Evolutionary conservation across 1,140 invertebrate species (phyloP).

Genomic region (Euglossa dilemma): DNA sequence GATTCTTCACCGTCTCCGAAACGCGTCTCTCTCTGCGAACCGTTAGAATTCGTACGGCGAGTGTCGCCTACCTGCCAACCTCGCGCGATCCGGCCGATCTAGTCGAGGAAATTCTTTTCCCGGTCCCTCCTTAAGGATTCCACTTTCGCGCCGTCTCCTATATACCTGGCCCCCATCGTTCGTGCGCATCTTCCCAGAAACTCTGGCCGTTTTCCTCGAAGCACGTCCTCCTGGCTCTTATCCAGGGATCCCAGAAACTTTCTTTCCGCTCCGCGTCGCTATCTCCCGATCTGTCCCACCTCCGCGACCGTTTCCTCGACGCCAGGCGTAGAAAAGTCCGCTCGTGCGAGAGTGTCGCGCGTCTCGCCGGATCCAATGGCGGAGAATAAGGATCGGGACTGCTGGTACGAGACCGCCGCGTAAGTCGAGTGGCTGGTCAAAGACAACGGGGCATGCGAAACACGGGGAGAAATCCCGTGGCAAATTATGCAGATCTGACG

Average conservation of each 20-base stretch:
- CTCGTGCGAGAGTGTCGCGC: slow-evolving; percentile 4
- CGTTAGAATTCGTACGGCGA: slow-evolving; percentile 42
- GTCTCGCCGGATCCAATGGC: neutral
- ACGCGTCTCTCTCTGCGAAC: neutral
- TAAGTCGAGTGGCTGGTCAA: slow-evolving; percentile 56
- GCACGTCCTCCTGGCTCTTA: too few relatives aligned
- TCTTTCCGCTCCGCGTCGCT: neutral
- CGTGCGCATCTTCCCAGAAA: slow-evolving; percentile 25
- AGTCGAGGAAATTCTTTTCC: slow-evolving; percentile 24
- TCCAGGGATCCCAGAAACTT: neutral
- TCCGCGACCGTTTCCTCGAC: neutral
- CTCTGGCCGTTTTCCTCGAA: slow-evolving; percentile 25
- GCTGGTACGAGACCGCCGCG: slow-evolving; percentile 32
- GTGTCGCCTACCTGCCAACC: slow-evolving; percentile 32
- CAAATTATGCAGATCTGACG: slow-evolving; percentile 69
- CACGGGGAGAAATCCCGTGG: slow-evolving; percentile 68
- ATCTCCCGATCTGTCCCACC: neutral
- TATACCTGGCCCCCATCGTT: slow-evolving; percentile 11
- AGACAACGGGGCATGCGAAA: slow-evolving; percentile 61
- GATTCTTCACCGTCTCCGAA: neutral
- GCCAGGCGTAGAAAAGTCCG: neutral
- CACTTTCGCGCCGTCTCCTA: slow-evolving; percentile 11
- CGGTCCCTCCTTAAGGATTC: neutral
- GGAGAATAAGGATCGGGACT: too few relatives aligned
- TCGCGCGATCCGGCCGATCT: slow-evolving; percentile 23